Conservation (phyloP, 2,888 invertebrate species). For the Diaperis boleti region DNA sequence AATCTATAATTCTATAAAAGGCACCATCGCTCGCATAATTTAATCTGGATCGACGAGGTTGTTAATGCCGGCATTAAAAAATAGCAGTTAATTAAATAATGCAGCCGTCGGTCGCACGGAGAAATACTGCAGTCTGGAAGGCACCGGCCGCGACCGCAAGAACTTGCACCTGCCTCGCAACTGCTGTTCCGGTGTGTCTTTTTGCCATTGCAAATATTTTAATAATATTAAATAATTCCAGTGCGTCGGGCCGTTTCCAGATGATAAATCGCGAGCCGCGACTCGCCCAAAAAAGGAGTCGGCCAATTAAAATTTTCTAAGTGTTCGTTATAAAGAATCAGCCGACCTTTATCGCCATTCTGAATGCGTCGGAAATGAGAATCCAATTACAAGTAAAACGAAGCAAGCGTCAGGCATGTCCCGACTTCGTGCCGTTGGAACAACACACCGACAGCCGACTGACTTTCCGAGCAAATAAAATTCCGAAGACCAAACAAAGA, state of each 20-base stretch:
- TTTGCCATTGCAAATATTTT: conserved; percentile 61
- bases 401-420: conserved; percentile 65
- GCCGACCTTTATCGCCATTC: conserved; percentile 66
- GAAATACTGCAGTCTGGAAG: conserved; percentile 61
- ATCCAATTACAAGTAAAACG: conserved; percentile 65
- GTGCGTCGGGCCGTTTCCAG: conserved; percentile 59
- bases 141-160: conserved; percentile 58
- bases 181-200: conserved; percentile 59
- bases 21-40: conserved; percentile 55
- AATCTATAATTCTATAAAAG: conserved; percentile 59
- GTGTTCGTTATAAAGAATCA: conserved; percentile 64
- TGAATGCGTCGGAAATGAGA: conserved; percentile 67
- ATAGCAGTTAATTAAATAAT: conserved; percentile 64
- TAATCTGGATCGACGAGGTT: conserved; percentile 63
- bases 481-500: conserved; percentile 61
- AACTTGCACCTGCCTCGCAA: conserved; percentile 62
- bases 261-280: conserved; percentile 60
- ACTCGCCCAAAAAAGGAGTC: conserved; percentile 63
- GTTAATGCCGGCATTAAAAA: conserved; percentile 62
- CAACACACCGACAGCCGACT: conserved; percentile 61
- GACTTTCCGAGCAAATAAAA: conserved; percentile 62
- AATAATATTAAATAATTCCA: conserved; percentile 66
- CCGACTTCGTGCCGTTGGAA: conserved; percentile 63
- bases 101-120: conserved; percentile 61
- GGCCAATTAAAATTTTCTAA: conserved; percentile 67